Base-by-base conservation (phyloP, 2,888 invertebrate genomes). In the Macrosoma leucophasiata region DNA sequence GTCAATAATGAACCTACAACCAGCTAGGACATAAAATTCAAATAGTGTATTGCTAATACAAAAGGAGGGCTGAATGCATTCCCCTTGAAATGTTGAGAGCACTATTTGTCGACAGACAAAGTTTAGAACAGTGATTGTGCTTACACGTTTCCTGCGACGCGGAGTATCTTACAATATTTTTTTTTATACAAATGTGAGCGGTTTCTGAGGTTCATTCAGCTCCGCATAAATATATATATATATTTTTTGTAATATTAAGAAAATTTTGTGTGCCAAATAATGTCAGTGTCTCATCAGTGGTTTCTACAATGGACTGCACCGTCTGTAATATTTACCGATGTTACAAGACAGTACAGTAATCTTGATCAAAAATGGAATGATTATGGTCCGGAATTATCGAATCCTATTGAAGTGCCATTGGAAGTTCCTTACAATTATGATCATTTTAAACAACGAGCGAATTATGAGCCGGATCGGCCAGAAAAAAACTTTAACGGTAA, bases 231-330 rank as follows among this genome's bases (percentile, higher is more conserved):
- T 13, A 12, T 17, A n/a, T n/a, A 11, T 20, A 7, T 29, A 23
- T 29, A 13, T 27, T 28, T 28, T 9, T 14, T 21, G n/a, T n/a
- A n/a, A n/a, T n/a, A n/a, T n/a, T n/a, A n/a, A n/a, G n/a, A n/a
- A n/a, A n/a, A n/a, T n/a, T n/a, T n/a, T n/a, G n/a, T 8, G 6
- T 1, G 8, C 13, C 12, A 21, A 54, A 57, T 39, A 29, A 84
- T 84, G 78, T 78, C 84, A 36, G 70, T 81, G 47, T 78, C 82
- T 39, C 77, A 82, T 56, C 84, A 82, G 63, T 85, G 84, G 82
- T 82, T 81, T 52, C 63, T 82, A 40, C 78, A 84, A 54, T 85
- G 84, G 84, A 65, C 77, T 8, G 53, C 77, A 7, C 82, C 84
- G 3, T 57, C 75, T 15, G 44, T 66, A 50, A 36, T 78, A 20